These are phyloP conservation scores for Rhynchotus rufescens DNA, from an alignment of 2,797 vertebrate species.

Conservation along the genomic window DNA sequence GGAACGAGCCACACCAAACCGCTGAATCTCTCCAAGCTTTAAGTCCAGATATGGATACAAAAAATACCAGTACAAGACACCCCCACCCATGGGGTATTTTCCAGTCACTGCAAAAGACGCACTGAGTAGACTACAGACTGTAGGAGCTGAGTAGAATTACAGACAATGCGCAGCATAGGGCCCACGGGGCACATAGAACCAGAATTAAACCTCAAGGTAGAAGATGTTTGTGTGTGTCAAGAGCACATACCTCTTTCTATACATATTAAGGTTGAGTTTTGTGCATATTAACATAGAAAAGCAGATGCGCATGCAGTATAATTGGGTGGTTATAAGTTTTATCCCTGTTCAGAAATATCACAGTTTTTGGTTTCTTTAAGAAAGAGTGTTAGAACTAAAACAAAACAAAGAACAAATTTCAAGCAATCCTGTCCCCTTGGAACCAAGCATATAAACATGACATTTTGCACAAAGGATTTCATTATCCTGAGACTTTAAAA, in stretches of 20 bases:
- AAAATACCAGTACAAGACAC: background rate
- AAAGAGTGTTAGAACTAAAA: background rate
- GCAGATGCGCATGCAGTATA: background rate
- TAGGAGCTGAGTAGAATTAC: background rate
- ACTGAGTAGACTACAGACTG: background rate
- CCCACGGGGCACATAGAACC: accelerated
- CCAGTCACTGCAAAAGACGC: background rate
- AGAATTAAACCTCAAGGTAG: background rate
- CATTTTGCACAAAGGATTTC: background rate
- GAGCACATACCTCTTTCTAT: background rate
- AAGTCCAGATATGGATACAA: background rate
- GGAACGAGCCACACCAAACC: background rate
- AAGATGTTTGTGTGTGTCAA: background rate
- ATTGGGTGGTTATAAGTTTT: background rate
- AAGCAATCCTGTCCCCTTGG: background rate
- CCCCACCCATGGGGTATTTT: background rate
- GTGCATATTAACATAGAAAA: background rate
- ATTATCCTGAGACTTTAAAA: background rate
- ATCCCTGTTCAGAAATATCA: background rate
- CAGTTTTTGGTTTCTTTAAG: background rate
- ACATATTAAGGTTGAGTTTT: background rate
- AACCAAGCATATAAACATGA: background rate
- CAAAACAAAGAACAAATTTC: background rate
- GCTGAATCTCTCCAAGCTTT: background rate
- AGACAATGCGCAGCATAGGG: background rate